Evolutionary conservation across 2,888 invertebrate genomes (phyloP), one percentile per base, ranked within the genome.

Genomic region (Lasioglossum villosulum): DNA sequence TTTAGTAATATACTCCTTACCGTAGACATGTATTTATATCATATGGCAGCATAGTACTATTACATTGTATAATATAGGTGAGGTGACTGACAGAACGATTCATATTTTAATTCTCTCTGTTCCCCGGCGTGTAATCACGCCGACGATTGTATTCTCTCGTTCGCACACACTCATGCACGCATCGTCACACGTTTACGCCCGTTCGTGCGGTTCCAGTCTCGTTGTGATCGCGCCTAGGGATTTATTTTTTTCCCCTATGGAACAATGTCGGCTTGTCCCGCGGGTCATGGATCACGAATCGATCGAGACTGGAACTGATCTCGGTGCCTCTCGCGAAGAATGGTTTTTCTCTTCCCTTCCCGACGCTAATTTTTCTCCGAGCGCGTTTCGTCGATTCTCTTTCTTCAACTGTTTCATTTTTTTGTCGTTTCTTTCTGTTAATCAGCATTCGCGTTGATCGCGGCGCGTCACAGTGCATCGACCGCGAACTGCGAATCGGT

Each of bases 11-110:
- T 93, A 93, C 90, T 93, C 88, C 94, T 94, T 95, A 95, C 92
- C 92, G 91, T 94, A 95, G 94, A 95, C 93, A 90, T 94, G 93
- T 95, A 95, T 95, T 94, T 94, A 94, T 95, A 95, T 93, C 92
- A 92, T 93, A 94, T 95, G 95, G 94, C 94, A 95, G 95, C 94
- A 93, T 95, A 94, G 92, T 94, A 94, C 94, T 91, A 94, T 94
- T 94, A 94, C 94, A 94, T 93, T 94, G 93, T 95, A 92, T 94
- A 93, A 93, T 94, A 94, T 93, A 93, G 90, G 92, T 94, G 93
- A 93, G 92, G 93, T 94, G 94, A 94, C 93, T 93, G 94, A 94
- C 93, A 93, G 92, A 92, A 94, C 92, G 93, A 94, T 93, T 93
- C 87, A 88, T 88, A 86, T 90, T 88, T 82, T 88, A 83, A 83